Conservation (phyloP, 2,888 invertebrate genomes). For the Cerastis rubricosa region DNA sequence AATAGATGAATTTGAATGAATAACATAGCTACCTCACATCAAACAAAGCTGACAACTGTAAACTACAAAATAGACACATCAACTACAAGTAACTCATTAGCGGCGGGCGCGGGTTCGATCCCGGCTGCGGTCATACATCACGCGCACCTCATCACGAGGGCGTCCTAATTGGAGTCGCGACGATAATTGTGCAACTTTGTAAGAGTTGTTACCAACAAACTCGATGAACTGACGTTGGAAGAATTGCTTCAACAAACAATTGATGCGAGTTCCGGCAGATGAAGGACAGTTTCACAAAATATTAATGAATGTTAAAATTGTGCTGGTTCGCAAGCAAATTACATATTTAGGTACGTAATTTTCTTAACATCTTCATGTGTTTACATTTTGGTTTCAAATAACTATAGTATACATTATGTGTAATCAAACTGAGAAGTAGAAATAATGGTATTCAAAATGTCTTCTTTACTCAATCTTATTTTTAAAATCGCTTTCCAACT, state of each 20-base stretch:
- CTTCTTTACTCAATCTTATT: background rate
- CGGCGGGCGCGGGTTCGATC: constrained; percentile 6
- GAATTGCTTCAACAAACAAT: background rate
- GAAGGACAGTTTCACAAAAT: background rate
- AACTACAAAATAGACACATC: constrained; percentile 6
- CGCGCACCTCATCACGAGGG: constrained; percentile 49
- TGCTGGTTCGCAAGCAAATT: background rate
- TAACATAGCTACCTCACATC: background rate
- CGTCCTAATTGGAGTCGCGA: constrained; percentile 43
- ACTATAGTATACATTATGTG: background rate
- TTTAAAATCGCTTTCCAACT: background rate
- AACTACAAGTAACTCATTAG: constrained; percentile 31
- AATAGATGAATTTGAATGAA: background rate
- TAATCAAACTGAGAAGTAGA: background rate
- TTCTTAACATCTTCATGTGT: background rate
- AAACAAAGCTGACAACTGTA: background rate
- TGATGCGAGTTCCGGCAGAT: background rate
- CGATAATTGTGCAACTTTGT: constrained; percentile 41
- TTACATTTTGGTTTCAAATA: background rate
- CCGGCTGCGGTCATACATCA: constrained; percentile 54
- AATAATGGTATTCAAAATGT: background rate
- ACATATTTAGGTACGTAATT: background rate
- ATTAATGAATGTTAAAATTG: background rate
- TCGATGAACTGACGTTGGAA: constrained; percentile 10
- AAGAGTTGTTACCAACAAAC: constrained; percentile 18